Conservation (phyloP, 1,140 invertebrate genomes). For the Heliconius hewitsoni region DNA sequence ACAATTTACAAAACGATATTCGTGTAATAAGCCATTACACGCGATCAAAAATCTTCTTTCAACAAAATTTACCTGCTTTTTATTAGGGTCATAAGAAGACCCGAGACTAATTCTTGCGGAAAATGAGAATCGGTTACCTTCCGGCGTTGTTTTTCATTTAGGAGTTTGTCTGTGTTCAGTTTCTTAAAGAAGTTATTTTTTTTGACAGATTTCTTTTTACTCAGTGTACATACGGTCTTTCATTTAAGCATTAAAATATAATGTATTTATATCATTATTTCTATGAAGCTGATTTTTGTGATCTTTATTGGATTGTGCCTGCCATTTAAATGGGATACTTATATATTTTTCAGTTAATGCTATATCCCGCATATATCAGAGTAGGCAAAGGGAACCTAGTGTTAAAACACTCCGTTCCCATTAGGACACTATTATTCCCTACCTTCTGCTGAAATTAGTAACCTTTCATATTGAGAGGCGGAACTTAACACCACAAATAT, state of each 20-base stretch:
- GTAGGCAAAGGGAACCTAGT: no score
- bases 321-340: no score
- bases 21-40: not conserved
- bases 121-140: constrained; percentile 30
- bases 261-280: not conserved
- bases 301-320: no score
- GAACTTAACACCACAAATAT: no score
- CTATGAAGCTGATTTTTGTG: no score
- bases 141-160: constrained; percentile 21
- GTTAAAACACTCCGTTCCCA: no score
- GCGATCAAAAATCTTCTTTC: constrained; percentile 23
- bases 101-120: constrained; percentile 30
- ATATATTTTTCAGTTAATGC: no score
- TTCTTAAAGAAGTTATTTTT: constrained; percentile 25
- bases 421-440: no score
- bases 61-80: constrained; percentile 25
- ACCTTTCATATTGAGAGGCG: no score
- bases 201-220: constrained; percentile 5
- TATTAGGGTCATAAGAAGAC: constrained; percentile 13
- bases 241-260: not conserved
- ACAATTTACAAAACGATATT: not conserved
- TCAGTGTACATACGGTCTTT: not conserved
- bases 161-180: constrained; percentile 15
- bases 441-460: no score
- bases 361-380: no score